Percentiles rank a stretch among this genome's conserved stretches.
Conservation (phyloP, 92 coral and sea anemone species). For the Bergia sp. region DNA sequence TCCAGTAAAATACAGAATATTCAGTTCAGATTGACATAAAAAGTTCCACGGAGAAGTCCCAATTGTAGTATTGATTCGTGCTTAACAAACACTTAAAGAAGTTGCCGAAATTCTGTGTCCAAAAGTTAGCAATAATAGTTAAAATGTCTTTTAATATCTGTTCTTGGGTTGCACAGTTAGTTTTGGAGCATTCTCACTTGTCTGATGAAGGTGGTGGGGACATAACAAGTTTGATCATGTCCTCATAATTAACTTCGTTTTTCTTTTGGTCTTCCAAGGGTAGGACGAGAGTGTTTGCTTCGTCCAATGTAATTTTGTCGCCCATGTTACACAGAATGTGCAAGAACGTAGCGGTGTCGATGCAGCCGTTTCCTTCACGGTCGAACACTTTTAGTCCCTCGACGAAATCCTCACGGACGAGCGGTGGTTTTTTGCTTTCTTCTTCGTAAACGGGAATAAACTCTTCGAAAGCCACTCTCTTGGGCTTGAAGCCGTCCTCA, state of each 20-base stretch:
- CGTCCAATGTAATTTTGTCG: slow-evolving; percentile 73
- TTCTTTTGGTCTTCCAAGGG: slow-evolving; percentile 84
- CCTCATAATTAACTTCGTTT: slow-evolving; percentile 85
- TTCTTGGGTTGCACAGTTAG: not conserved
- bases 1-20: not conserved
- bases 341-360: slow-evolving; percentile 81
- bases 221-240: slow-evolving; percentile 93
- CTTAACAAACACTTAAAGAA: not conserved
- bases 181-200: slow-evolving; percentile 20
- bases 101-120: not conserved
- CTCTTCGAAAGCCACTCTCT: slow-evolving; percentile 75
- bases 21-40: not conserved
- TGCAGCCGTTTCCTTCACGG: slow-evolving; percentile 89
- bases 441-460: slow-evolving; percentile 81
- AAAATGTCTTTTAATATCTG: not conserved
- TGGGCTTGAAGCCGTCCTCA: slow-evolving; percentile 65
- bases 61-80: slow-evolving; percentile 2
- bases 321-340: slow-evolving; percentile 85
- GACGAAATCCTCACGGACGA: slow-evolving; percentile 86
- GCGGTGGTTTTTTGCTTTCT: slow-evolving; percentile 72
- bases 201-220: slow-evolving; percentile 55
- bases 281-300: slow-evolving; percentile 75
- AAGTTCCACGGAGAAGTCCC: not conserved
- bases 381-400: slow-evolving; percentile 95
- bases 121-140: not conserved